Evolutionary conservation across 2,797 vertebrate genomes (phyloP), one percentile per base, ranked within the genome.

Genomic region (Arrhamphus sclerolepis): DNA sequence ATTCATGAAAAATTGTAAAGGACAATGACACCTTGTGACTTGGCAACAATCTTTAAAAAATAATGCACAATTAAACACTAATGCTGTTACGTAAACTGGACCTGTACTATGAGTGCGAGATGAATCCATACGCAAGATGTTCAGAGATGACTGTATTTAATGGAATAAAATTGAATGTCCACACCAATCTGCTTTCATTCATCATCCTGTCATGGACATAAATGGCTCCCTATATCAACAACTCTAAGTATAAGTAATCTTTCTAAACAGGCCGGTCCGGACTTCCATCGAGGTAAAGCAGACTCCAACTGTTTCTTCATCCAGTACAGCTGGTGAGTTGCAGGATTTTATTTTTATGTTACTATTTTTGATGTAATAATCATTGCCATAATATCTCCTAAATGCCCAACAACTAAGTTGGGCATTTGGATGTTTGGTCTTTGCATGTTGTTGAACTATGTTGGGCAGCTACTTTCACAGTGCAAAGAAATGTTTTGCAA

Each of bases 221-320:
- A 70, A 63, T 38, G 8, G 24, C 50, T 72, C 38, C 73, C 52
- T 74, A 56, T 39, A 6, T 62, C 31, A 73, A 66, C 40, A 73
- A 57, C 48, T 77, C 78, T 83, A 88, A 89, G 85, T 46, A 70
- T 57, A 48, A 78, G 77, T 49, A 82, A 75, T 91, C 57, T 89
- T 79, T 89, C 66, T 75, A 70, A 86, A 89, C 87, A 94, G 92
- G 77, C 84, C 78, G 14, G 79, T 87, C 78, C 87, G 91, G 77
- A 75, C 89, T 38, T 53, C 86, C 26, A 47, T 89, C 73, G 93
- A 93, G 56, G 18, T 88, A 50, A 92, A 92, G 84, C 88, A 86
- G 75, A 70, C 66, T 55, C 65, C 73, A 65, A 55, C 76, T 8
- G 70, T 82, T 72, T 72, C 77, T 41, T 78, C 87, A 6, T 74